Evolutionary conservation across 2,113 vertebrate genomes (phyloP), one percentile per base, ranked within the genome.

Genomic region (Sardina pilchardus): DNA sequence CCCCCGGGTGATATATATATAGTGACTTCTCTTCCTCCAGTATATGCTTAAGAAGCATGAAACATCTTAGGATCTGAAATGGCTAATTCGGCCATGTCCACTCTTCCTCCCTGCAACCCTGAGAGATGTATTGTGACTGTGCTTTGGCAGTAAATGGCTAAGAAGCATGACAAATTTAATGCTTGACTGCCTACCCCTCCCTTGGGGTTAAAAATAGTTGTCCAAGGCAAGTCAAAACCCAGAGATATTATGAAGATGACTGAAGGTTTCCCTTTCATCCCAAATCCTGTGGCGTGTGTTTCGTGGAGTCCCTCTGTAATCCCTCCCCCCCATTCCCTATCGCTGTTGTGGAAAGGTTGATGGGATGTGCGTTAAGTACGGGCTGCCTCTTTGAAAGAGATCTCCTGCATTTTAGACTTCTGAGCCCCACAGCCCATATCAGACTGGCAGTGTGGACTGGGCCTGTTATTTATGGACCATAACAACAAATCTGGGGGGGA

Each of bases 21-120:
- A 50, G 87, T 89, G 89, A 91, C 90, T 90, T 85, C 86, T 90
- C 88, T 93, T 92, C 71, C 86, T 91, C 85, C 91, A 93, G 90
- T 93, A 91, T 93, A 90, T 91, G 94, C 89, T 93, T 93, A 93
- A 94, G 90, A 93, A 93, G 93, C 92, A 91, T 93, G 91, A 94
- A 93, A 93, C 92, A 90, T 94, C 91, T 93, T 90, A 92, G 92
- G 88, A 93, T 87, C 87, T 86, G 86, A 86, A 90, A 91, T 85
- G 85, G 88, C 90, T 92, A 83, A 85, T 90, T 81, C 50, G 89
- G 14, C 26, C 48, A 86, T 78, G 84, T 83, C 86, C 85, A 87
- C 84, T 85, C 81, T 89, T 53, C 84, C 53, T 16, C 42, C 44
- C 26, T 21, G 26, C 71, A 91, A 91, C 88, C 91, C 89, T 92